Conservation (phyloP, 2,113 vertebrate genomes). For the Chrysemys picta region DNA sequence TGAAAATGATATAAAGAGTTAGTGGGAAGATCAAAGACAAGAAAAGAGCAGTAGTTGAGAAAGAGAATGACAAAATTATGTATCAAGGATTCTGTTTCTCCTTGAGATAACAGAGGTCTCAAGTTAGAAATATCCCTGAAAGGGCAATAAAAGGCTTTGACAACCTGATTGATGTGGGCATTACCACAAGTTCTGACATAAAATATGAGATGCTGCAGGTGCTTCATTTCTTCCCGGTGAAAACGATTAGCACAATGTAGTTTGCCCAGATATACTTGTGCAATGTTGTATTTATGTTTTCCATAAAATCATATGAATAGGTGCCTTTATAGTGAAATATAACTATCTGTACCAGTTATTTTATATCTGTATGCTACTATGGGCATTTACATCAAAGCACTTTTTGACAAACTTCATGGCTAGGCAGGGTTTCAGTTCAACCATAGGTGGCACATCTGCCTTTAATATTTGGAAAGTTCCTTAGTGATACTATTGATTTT, state of each 20-base stretch:
- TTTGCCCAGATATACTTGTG: not conserved
- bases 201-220: slow-evolving; percentile 37
- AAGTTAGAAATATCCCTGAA: slow-evolving; percentile 34
- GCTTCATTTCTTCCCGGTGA: slow-evolving; percentile 43
- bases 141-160: slow-evolving; percentile 52
- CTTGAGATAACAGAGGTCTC: slow-evolving; percentile 42
- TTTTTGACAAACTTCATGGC: not conserved
- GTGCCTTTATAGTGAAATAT: not conserved
- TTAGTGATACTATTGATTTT: not conserved
- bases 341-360: not conserved
- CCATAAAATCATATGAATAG: not conserved
- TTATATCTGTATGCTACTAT: not conserved
- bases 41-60: not conserved
- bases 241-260: slow-evolving; percentile 28
- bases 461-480: not conserved
- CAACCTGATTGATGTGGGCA: slow-evolving; percentile 55
- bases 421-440: not conserved
- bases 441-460: not conserved
- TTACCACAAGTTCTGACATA: slow-evolving; percentile 21
- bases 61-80: not conserved
- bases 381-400: not conserved
- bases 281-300: not conserved
- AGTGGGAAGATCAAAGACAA: not conserved
- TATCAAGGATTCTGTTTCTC: slow-evolving; percentile 30
- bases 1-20: not conserved